Percentiles rank a stretch among this genome's conserved stretches.
Evolutionary conservation across 2,888 invertebrate species (phyloP).

Genomic region (Euproctis similis): DNA sequence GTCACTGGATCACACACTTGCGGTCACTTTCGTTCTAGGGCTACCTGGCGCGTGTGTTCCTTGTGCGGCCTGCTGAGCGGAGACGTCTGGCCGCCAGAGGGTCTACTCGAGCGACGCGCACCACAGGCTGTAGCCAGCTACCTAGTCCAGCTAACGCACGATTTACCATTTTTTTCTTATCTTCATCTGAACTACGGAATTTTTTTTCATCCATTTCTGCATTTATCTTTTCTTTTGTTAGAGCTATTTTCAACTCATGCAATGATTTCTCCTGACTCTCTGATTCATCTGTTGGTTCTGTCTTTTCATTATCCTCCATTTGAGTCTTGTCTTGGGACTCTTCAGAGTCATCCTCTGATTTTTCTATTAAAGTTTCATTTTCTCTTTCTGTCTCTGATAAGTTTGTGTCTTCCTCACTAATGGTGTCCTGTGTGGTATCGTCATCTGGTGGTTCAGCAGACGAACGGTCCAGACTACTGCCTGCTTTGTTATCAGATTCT

Average conservation of each 20-base stretch:
- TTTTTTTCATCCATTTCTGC: conserved; percentile 35
- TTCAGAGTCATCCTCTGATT: conserved; percentile 18
- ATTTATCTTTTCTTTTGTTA: conserved; percentile 30
- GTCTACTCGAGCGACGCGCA: conserved; percentile 80
- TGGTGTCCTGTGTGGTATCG: conserved; percentile 45
- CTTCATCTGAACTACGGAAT: conserved; percentile 41
- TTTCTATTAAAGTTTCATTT: conserved; percentile 25
- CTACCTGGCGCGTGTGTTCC: conserved; percentile 35
- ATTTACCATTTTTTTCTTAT: conserved; percentile 44
- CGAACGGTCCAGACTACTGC: conserved; percentile 47
- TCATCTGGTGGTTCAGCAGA: conserved; percentile 49
- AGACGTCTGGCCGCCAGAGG: conserved; percentile 42
- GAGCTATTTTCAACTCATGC: conserved; percentile 34
- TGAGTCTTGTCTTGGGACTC: conserved; percentile 25
- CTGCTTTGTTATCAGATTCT: conserved; percentile 40
- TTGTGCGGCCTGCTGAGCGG: conserved; percentile 45
- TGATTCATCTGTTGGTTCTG: conserved; percentile 19
- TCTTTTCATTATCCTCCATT: conserved; percentile 11
- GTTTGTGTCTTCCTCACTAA: conserved; percentile 46
- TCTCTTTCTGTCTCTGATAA: conserved; percentile 38
- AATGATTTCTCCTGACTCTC: conserved; percentile 29
- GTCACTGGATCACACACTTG: not conserved
- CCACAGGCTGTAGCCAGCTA: conserved; percentile 78
- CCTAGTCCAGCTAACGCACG: conserved; percentile 42
- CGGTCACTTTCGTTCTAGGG: conserved; percentile 21